phyloP scores from a whole-genome alignment of 2,888 invertebrate genomes.

The Lithodes maja region DNA sequence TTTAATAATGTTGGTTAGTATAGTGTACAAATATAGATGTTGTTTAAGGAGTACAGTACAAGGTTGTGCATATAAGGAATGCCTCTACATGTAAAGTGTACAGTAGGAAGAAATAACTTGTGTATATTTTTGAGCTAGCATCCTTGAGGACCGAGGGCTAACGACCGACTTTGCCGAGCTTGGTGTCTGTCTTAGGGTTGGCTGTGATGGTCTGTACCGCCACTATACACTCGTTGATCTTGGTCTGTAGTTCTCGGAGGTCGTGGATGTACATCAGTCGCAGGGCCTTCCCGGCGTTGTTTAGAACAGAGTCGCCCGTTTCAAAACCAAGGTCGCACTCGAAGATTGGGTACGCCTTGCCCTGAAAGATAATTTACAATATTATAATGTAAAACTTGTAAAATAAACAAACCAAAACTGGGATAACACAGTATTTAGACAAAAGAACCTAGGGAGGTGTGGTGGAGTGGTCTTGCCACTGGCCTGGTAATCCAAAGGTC shows the following conservation, averaged over 20 bases:
- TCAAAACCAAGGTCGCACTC: slow-evolving; percentile 82
- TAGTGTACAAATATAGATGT: no score
- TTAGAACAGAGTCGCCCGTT: slow-evolving; percentile 80
- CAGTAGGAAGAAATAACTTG: no score
- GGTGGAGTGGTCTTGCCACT: no score
- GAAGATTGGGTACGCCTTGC: slow-evolving; percentile 83
- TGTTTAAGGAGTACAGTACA: no score
- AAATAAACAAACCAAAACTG: no score
- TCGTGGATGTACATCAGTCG: slow-evolving; percentile 89
- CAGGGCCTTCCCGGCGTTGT: slow-evolving; percentile 84
- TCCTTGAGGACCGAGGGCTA: background rate
- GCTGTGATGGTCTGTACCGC: slow-evolving; percentile 94
- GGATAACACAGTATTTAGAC: no score
- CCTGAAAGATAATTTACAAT: slow-evolving; percentile 74
- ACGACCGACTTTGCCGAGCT: slow-evolving; percentile 91
- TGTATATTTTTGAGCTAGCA: no score
- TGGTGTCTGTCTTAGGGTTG: slow-evolving; percentile 96
- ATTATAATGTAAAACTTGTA: background rate
- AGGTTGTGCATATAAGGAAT: no score
- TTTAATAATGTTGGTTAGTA: no score
- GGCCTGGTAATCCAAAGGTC: no score
- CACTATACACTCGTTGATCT: slow-evolving; percentile 95
- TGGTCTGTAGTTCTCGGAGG: slow-evolving; percentile 90
- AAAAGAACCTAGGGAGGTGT: no score
- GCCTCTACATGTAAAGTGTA: no score